Evolutionary conservation across 2,113 vertebrate genomes (phyloP).

Genomic region (Centrocercus urophasianus): DNA sequence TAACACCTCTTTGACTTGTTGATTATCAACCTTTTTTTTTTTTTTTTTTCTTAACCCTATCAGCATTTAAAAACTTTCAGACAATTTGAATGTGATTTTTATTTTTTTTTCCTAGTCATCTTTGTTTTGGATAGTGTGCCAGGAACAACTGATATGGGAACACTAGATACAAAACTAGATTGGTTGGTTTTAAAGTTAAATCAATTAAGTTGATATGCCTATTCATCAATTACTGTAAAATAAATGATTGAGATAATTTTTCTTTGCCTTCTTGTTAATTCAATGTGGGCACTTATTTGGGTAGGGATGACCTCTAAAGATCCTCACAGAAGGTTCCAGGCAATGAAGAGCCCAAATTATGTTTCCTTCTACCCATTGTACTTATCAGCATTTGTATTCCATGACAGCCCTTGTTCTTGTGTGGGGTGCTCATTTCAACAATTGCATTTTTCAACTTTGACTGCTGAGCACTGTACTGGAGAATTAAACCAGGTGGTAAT

Average conservation of each 20-base stretch:
- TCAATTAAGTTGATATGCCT: background rate
- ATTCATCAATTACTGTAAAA: background rate
- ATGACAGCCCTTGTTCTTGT: background rate
- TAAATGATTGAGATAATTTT: background rate
- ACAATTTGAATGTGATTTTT: background rate
- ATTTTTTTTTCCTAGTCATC: background rate
- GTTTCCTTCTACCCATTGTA: rapidly evolving
- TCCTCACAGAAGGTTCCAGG: background rate
- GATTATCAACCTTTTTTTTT: background rate
- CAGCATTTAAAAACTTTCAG: background rate
- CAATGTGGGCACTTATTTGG: background rate
- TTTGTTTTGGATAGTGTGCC: background rate
- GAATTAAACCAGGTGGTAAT: background rate
- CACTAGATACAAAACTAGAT: background rate
- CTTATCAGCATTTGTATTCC: rapidly evolving
- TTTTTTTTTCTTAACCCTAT: background rate
- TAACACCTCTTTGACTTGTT: background rate
- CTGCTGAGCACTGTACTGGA: background rate
- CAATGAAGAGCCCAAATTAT: rapidly evolving
- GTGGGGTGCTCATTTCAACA: background rate
- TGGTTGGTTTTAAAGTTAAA: background rate
- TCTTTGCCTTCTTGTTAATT: background rate
- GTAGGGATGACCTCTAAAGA: background rate
- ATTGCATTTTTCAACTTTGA: background rate
- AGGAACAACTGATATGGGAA: background rate